These are phyloP conservation scores for Elanoides forficatus DNA, from an alignment of 2,113 vertebrate species.

Conservation along the genomic window DNA sequence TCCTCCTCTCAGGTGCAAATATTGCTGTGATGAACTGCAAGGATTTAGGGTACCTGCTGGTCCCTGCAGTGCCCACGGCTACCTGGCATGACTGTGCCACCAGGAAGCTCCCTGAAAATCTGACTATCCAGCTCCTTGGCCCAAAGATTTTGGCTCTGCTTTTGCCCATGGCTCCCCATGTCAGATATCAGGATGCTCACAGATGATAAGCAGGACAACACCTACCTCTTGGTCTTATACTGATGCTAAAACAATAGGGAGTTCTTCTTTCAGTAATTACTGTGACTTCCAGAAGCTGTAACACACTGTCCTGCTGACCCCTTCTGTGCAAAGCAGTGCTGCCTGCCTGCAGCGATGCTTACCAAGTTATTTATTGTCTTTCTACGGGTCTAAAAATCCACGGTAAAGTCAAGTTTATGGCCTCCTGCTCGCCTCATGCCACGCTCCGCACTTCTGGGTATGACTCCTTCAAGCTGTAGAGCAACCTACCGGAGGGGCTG, in stretches of 20 bases:
- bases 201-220: not conserved
- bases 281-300: not conserved
- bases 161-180: not conserved
- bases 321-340: not conserved
- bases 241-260: not conserved
- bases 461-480: not conserved
- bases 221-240: not conserved
- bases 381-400: not conserved
- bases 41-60: not conserved
- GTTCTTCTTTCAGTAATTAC: not conserved
- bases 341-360: not conserved
- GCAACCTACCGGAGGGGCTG: not conserved
- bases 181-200: not conserved
- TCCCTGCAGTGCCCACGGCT: not conserved
- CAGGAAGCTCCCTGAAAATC: not conserved
- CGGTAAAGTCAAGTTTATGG: slow-evolving; percentile 6
- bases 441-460: not conserved
- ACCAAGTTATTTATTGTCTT: slow-evolving; percentile 32
- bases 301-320: not conserved
- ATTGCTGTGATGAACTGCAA: not conserved
- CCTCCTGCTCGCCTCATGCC: not conserved
- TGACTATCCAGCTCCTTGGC: not conserved
- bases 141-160: not conserved
- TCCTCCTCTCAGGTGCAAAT: not conserved
- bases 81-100: fast-evolving